Conservation (phyloP, 2,888 invertebrate genomes). For the Zaprionus lineosus region DNA sequence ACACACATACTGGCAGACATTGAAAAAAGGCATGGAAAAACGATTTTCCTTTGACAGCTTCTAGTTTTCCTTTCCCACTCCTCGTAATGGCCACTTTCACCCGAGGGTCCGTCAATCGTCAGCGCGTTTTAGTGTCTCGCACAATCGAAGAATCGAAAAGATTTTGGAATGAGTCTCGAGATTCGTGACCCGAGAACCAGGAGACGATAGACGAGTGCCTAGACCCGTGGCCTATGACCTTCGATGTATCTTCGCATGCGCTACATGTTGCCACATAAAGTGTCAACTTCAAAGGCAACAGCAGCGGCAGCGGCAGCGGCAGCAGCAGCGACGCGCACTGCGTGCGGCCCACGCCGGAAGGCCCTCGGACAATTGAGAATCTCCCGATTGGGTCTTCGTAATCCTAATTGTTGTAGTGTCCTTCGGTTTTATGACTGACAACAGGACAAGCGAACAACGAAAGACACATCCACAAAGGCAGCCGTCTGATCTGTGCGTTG, state of each 20-base stretch:
- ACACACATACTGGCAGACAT: slow-evolving; percentile 4
- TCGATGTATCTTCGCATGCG: slow-evolving; percentile 37
- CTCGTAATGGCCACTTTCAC: slow-evolving; percentile 49
- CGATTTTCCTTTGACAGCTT: slow-evolving; percentile 34
- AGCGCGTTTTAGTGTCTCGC: slow-evolving; percentile 52
- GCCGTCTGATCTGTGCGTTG: slow-evolving; percentile 34
- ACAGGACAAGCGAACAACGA: slow-evolving; percentile 14
- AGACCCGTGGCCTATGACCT: slow-evolving; percentile 62
- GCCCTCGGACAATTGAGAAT: slow-evolving; percentile 22
- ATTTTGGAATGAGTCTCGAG: slow-evolving; percentile 7
- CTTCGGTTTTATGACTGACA: slow-evolving; percentile 66
- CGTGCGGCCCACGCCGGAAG: too few relatives aligned
- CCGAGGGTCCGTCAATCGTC: slow-evolving; percentile 59
- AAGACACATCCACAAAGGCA: slow-evolving; percentile 17
- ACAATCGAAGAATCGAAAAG: slow-evolving; percentile 2
- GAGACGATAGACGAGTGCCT: too few relatives aligned
- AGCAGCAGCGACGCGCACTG: too few relatives aligned
- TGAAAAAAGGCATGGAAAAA: too few relatives aligned
- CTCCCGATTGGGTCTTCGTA: slow-evolving; percentile 34
- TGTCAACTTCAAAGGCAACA: slow-evolving; percentile 63
- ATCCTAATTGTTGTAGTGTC: slow-evolving; percentile 72
- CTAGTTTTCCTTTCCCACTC: slow-evolving; percentile 8
- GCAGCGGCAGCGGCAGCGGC: slow-evolving; percentile 63
- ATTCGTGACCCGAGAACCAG: slow-evolving; percentile 15
- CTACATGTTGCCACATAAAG: slow-evolving; percentile 75